phyloP scores from a whole-genome alignment of 1,140 invertebrate species.

The Cotesia glomerata region DNA sequence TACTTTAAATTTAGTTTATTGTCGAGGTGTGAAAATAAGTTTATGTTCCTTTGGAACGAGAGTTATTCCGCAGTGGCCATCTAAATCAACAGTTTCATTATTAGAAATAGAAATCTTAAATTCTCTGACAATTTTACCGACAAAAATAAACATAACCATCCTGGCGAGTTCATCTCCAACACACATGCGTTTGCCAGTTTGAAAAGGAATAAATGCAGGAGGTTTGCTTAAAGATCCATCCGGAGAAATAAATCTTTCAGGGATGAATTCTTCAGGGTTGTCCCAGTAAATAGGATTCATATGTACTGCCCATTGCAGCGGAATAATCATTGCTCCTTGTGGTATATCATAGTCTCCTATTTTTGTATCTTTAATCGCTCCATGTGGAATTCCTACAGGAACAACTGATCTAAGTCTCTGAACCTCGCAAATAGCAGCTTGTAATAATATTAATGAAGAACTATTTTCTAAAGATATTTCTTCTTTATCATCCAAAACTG shows the following conservation, averaged over 20 bases:
- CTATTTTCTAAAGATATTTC: slow-evolving; percentile 62
- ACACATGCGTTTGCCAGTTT: slow-evolving; percentile 85
- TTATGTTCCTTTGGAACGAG: slow-evolving; percentile 69
- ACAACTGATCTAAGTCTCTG: slow-evolving; percentile 81
- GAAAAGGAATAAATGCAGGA: slow-evolving; percentile 83
- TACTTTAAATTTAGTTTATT: too few species aligned
- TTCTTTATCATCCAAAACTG: slow-evolving; percentile 48
- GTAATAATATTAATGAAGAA: slow-evolving; percentile 61
- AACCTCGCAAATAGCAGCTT: slow-evolving; percentile 75
- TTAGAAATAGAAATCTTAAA: slow-evolving; percentile 63
- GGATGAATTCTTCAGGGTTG: slow-evolving; percentile 75
- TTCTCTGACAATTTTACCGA: slow-evolving; percentile 69
- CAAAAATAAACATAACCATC: slow-evolving; percentile 75
- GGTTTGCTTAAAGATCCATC: slow-evolving; percentile 71
- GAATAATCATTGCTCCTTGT: slow-evolving; percentile 71
- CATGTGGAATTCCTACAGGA: slow-evolving; percentile 84
- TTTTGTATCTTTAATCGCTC: slow-evolving; percentile 70
- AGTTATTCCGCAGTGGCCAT: slow-evolving; percentile 75
- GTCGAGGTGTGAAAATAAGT: slow-evolving; percentile 53
- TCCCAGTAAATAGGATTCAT: slow-evolving; percentile 76
- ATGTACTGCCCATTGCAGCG: slow-evolving; percentile 84
- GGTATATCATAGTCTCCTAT: slow-evolving; percentile 66
- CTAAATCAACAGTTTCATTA: slow-evolving; percentile 59
- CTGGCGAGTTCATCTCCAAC: slow-evolving; percentile 83
- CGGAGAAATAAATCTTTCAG: slow-evolving; percentile 74